phyloP scores from a whole-genome alignment of 53 echinoderm and acorn worm genomes.

The Luidia sarsii region DNA sequence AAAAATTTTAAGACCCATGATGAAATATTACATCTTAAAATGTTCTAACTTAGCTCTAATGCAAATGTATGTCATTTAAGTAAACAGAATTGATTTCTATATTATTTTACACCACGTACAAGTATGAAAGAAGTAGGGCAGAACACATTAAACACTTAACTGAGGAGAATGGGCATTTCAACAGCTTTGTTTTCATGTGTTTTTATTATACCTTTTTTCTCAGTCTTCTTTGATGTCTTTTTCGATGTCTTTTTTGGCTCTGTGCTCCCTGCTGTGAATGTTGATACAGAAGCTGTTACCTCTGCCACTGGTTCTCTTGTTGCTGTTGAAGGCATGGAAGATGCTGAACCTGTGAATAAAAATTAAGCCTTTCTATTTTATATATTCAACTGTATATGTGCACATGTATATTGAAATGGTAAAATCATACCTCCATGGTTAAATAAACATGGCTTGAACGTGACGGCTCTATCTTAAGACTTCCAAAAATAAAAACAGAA shows the following conservation, averaged over 20 bases:
- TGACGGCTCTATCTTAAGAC: too few relatives aligned
- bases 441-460: too few relatives aligned
- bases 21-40: neutral
- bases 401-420: neutral
- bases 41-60: neutral
- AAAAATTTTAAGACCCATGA: too few relatives aligned
- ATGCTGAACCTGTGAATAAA: neutral
- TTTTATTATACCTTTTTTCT: neutral
- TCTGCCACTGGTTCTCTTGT: neutral
- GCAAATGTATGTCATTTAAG: neutral
- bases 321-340: neutral
- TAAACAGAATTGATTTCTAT: neutral
- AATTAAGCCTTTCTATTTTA: neutral
- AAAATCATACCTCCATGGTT: neutral
- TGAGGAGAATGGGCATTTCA: neutral
- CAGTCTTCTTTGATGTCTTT: neutral
- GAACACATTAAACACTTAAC: neutral
- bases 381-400: neutral
- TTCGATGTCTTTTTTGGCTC: too few relatives aligned
- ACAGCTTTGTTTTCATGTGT: neutral
- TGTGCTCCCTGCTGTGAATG: too few relatives aligned
- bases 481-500: too few relatives aligned
- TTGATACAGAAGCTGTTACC: neutral
- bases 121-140: neutral
- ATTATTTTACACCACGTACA: neutral